Percentiles rank a stretch among this genome's conserved stretches.
These are phyloP conservation scores for Malacosoma neustria DNA, from an alignment of 2,888 invertebrate species.

Conservation along the genomic window DNA sequence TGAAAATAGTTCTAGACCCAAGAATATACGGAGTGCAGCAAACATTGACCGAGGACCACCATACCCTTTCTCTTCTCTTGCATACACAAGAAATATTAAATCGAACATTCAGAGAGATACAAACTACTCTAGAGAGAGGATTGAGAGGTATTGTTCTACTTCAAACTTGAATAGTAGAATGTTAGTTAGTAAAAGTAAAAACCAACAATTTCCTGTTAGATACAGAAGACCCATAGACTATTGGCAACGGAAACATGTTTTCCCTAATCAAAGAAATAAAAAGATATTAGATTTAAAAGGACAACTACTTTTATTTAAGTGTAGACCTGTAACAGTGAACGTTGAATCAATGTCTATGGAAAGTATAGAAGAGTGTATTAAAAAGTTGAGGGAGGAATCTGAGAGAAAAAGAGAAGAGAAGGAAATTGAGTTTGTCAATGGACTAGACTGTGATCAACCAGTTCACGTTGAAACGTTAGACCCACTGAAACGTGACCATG, in stretches of 20 bases:
- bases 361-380: slow-evolving; percentile 55
- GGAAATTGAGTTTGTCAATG: slow-evolving; percentile 62
- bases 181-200: slow-evolving; percentile 49
- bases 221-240: slow-evolving; percentile 62
- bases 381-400: slow-evolving; percentile 39
- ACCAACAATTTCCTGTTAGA: slow-evolving; percentile 51
- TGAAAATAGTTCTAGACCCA: slow-evolving; percentile 32
- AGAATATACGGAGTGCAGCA: slow-evolving; percentile 41
- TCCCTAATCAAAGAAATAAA: slow-evolving; percentile 58
- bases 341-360: slow-evolving; percentile 53
- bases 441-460: slow-evolving; percentile 39
- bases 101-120: slow-evolving; percentile 40
- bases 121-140: slow-evolving; percentile 47
- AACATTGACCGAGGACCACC: slow-evolving; percentile 55
- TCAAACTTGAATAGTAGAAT: slow-evolving; percentile 38
- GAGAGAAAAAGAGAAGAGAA: slow-evolving; percentile 36
- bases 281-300: slow-evolving; percentile 51
- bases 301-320: slow-evolving; percentile 67
- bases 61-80: slow-evolving; percentile 66
- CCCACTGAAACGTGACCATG: slow-evolving; percentile 44
- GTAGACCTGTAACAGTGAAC: slow-evolving; percentile 61
- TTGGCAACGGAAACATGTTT: slow-evolving; percentile 55
- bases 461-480: slow-evolving; percentile 36
- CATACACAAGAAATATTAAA: slow-evolving; percentile 53
- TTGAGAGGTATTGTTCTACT: slow-evolving; percentile 60